A percentile compares a stretch with the other conserved stretches of the same genome.
Conservation (phyloP, 2,888 invertebrate species). For the Neuroscelio doddi region DNA sequence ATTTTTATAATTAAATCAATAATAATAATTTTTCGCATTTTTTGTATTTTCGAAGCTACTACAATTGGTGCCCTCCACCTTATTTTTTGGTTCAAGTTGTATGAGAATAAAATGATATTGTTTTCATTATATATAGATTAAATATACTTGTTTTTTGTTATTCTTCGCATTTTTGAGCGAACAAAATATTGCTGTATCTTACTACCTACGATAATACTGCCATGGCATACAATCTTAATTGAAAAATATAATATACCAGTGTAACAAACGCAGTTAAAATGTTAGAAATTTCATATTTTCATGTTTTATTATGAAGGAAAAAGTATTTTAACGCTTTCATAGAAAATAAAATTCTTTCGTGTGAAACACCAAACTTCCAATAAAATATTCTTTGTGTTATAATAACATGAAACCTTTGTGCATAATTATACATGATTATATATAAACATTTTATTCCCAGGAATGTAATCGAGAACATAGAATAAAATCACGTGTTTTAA, state of each 20-base stretch:
- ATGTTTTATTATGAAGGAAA: too few species aligned
- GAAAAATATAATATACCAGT: neutral
- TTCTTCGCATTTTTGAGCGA: conserved; percentile 55
- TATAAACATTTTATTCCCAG: too few species aligned
- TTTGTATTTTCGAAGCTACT: neutral
- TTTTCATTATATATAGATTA: conserved; percentile 22
- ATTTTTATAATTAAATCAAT: too few species aligned
- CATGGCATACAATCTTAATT: conserved; percentile 52
- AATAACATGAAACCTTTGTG: too few species aligned
- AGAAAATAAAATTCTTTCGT: too few species aligned
- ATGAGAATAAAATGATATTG: conserved; percentile 18
- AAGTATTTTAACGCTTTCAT: too few species aligned
- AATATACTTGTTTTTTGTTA: conserved; percentile 25
- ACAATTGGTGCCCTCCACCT: conserved; percentile 9
- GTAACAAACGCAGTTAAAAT: neutral
- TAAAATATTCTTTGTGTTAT: too few species aligned
- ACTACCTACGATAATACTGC: conserved; percentile 65
- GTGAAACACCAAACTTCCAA: too few species aligned
- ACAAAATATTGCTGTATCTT: conserved; percentile 64
- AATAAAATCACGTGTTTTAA: too few species aligned
- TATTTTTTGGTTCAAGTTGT: conserved; percentile 2
- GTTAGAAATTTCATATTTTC: too few species aligned
- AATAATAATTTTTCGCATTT: conserved; percentile 4
- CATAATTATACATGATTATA: too few species aligned
- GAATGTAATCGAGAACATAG: too few species aligned